Base-by-base conservation (phyloP, 2,888 invertebrate genomes). In the Eupithecia vulgata region DNA sequence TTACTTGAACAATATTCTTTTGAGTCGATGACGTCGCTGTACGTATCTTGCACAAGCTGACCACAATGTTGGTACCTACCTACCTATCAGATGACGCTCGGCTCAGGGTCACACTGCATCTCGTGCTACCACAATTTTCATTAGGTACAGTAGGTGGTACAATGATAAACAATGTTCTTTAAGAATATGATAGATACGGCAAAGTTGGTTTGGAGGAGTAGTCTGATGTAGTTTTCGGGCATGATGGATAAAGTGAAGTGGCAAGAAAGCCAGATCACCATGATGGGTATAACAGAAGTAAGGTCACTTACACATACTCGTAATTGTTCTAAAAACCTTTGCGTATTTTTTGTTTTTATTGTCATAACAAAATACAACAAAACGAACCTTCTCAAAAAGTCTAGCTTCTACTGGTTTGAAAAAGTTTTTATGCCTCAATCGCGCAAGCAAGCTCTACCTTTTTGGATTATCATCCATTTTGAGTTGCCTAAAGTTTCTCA, bases 41-140 rank as follows among this genome's bases (percentile, higher is more conserved):
- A 37, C 10, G 64, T 64, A n/a, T 21, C 1, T 37, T 21, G n/a
- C 10, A 21, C 48, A 52, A 6, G 40, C 64, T 42, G 69, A 69
- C 68, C 72, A 59, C 69, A 72, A 52, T 8, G 40, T 65, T 17
- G n/a, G 21, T 65, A 64, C 17, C 17, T 8, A 30, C 21, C 15
- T 34, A 61, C 62, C 65, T 65, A 69, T 80, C 80, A 48, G 69
- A 66, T 78, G 35, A 77, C 79, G 17, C 45, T 62, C 77, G 48
- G 48, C 48, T 57, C 62, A 78, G 76, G 77, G 77, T 69, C 76
- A 67, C 66, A 67, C 67, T 40, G 68, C 71, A 61, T 75, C 71
- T 73, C 70, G 72, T 72, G 70, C n/a, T 48, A 73, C 76, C 67
- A 45, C 76, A 76, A 69, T 73, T 78, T 68, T 69, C 48, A 52